Conservation (phyloP, 64 coral and sea anemone genomes). For the Dendronephthya gigantea region DNA sequence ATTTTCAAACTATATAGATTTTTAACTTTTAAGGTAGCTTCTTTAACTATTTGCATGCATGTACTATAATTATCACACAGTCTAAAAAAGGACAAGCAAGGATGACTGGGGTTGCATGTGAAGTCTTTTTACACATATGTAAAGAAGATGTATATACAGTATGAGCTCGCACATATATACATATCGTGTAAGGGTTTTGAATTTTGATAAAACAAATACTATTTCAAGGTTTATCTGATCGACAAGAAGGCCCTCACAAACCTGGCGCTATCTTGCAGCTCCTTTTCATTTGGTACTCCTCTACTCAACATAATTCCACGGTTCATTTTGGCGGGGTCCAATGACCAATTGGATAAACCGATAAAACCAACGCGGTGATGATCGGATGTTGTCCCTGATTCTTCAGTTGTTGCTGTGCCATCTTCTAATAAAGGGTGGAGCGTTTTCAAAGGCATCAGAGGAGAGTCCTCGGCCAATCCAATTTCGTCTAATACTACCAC, state of each 20-base stretch:
- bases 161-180: too few relatives aligned
- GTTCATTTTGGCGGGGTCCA: slow-evolving; percentile 92
- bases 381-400: not conserved
- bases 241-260: slow-evolving; percentile 8
- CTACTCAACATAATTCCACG: slow-evolving; percentile 77
- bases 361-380: slow-evolving; percentile 66
- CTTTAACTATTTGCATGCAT: too few relatives aligned
- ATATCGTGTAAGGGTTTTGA: too few relatives aligned
- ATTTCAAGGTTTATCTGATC: too few relatives aligned
- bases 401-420: slow-evolving; percentile 63
- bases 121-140: too few relatives aligned
- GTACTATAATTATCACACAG: too few relatives aligned
- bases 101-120: too few relatives aligned
- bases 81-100: too few relatives aligned
- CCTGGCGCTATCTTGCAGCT: slow-evolving; percentile 59
- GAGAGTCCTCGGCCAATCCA: slow-evolving; percentile 73
- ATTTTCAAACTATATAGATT: too few relatives aligned
- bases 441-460: slow-evolving; percentile 73
- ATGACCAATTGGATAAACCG: slow-evolving; percentile 80
- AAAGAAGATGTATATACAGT: too few relatives aligned
- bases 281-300: slow-evolving; percentile 37
- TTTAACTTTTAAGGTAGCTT: too few relatives aligned
- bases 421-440: slow-evolving; percentile 77
- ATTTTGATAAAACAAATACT: too few relatives aligned
- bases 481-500: slow-evolving; percentile 81